phyloP scores from a whole-genome alignment of 2,888 invertebrate species.

The Protophormia terraenovae region DNA sequence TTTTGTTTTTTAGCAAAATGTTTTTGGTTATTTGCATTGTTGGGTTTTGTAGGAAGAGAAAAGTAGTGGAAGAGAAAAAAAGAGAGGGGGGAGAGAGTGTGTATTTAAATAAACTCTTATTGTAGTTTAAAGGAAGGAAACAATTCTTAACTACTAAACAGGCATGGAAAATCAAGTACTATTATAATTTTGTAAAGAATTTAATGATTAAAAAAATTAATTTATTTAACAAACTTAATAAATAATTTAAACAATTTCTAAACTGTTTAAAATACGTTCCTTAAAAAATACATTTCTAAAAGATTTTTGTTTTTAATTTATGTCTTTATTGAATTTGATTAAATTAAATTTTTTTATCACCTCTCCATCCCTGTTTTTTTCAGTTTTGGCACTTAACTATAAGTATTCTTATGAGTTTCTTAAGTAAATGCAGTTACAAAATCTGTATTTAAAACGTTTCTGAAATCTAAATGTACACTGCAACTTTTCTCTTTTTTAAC shows the following conservation, averaged over 20 bases:
- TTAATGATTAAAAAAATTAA: no score
- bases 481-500: neutral
- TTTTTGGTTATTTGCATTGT: neutral
- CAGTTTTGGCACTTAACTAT: neutral
- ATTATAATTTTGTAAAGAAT: no score
- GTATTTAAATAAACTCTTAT: neutral
- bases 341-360: neutral
- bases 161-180: no score
- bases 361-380: neutral
- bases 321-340: no score
- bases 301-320: no score
- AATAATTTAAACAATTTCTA: no score
- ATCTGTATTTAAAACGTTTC: neutral
- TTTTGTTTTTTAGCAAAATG: slow-evolving; percentile 8
- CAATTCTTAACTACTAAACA: slow-evolving; percentile 9
- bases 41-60: neutral
- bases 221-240: no score
- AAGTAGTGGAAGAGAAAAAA: neutral
- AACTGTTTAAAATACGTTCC: no score
- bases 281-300: no score
- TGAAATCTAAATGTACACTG: neutral
- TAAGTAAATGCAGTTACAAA: neutral
- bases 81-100: neutral
- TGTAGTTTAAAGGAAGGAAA: slow-evolving; percentile 25
- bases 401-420: neutral